Conservation (phyloP, 1,140 invertebrate species). For the Mactra quadrangularis region DNA sequence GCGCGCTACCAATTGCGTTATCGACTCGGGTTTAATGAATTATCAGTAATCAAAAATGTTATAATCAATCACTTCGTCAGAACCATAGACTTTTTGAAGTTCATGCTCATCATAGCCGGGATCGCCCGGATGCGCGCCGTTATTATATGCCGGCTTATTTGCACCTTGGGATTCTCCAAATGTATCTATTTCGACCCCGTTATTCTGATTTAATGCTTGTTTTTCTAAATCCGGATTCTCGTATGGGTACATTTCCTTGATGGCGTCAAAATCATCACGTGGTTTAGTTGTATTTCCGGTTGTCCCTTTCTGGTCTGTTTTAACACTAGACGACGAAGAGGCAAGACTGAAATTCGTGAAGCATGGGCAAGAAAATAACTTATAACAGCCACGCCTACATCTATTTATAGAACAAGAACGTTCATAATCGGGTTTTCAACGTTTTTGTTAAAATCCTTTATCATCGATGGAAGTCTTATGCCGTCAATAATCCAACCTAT, state of each 20-base stretch:
- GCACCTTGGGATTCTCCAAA: background rate
- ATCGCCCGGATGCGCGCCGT: constrained; percentile 46
- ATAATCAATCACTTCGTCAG: background rate
- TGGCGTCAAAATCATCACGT: constrained; percentile 34
- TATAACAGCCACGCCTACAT: constrained; percentile 30
- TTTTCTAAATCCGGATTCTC: constrained; percentile 6
- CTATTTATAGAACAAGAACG: constrained; percentile 30
- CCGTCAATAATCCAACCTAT: constrained; percentile 60
- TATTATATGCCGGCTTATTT: constrained; percentile 21
- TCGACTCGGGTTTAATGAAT: too few relatives aligned
- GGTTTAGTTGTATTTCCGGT: background rate
- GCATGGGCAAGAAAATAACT: constrained; percentile 17
- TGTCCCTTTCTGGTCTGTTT: constrained; percentile 5
- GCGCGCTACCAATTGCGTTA: too few relatives aligned
- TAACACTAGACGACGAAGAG: background rate
- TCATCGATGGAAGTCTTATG: constrained; percentile 17
- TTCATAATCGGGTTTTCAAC: constrained; percentile 44
- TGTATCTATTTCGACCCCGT: background rate
- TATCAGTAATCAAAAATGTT: too few relatives aligned
- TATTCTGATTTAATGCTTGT: background rate
- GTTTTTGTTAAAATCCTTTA: constrained; percentile 54
- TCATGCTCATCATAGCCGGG: constrained; percentile 22
- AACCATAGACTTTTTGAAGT: background rate
- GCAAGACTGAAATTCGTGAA: constrained; percentile 46
- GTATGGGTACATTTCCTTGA: constrained; percentile 35